These are phyloP conservation scores for Acomys russatus DNA, from an alignment of 2,797 vertebrate genomes.

Conservation along the genomic window DNA sequence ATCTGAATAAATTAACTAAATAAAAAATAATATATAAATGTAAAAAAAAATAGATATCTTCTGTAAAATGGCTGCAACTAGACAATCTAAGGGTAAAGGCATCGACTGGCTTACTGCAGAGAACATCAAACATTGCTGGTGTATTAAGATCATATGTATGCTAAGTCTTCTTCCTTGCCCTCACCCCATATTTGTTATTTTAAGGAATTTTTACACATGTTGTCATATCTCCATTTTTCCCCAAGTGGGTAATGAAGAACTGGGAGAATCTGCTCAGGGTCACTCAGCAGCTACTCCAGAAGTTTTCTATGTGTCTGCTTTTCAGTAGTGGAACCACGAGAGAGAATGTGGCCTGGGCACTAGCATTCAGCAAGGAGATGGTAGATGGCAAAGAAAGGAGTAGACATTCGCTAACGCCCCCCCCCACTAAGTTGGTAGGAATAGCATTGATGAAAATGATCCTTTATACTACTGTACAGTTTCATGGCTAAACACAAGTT, in stretches of 20 bases:
- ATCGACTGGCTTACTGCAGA: background rate
- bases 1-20: too few relatives aligned
- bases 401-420: background rate
- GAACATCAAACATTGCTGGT: background rate
- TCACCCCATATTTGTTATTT: background rate
- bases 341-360: background rate
- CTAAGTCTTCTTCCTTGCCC: background rate
- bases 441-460: background rate
- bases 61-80: background rate
- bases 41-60: background rate
- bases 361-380: background rate
- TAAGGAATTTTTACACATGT: background rate
- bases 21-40: background rate
- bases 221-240: background rate
- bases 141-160: too few relatives aligned
- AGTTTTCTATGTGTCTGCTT: background rate
- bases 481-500: background rate
- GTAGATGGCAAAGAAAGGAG: background rate
- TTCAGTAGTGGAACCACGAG: background rate
- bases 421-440: background rate
- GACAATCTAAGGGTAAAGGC: background rate
- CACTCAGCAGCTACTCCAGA: background rate
- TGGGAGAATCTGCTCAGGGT: background rate
- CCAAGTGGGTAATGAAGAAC: background rate
- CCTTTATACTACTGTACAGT: background rate